phyloP scores from a whole-genome alignment of 2,113 vertebrate species.

The Symphodus melops region DNA sequence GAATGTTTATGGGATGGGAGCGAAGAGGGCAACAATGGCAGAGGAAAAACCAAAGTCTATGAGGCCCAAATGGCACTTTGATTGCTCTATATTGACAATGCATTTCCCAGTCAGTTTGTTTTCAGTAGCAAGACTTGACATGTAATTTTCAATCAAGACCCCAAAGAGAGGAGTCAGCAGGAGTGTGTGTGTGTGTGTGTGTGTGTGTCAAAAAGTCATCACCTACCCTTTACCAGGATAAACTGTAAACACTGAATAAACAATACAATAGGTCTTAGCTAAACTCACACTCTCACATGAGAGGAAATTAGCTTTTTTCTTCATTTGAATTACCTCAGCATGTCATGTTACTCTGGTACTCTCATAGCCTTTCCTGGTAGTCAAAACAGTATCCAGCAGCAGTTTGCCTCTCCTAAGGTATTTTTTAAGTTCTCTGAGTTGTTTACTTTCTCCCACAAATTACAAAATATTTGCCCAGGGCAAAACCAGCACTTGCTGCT shows the following conservation, averaged over 20 bases:
- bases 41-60: constrained; percentile 4
- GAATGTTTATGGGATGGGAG: constrained; percentile 22
- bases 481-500: neutral
- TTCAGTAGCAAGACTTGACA: constrained; percentile 43
- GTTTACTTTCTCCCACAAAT: neutral
- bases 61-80: constrained; percentile 38
- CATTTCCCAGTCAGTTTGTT: constrained; percentile 37
- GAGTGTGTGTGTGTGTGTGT: neutral
- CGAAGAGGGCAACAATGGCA: constrained; percentile 1
- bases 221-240: neutral
- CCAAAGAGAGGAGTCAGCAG: constrained; percentile 21
- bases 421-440: neutral
- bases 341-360: neutral
- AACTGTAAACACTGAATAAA: neutral
- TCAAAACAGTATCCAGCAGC: neutral
- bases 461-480: neutral
- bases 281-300: too few relatives aligned
- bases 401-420: neutral
- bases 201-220: neutral
- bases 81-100: constrained; percentile 38
- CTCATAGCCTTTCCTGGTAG: neutral
- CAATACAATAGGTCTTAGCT: neutral
- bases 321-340: too few relatives aligned
- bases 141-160: constrained; percentile 44
- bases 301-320: neutral